phyloP scores from a whole-genome alignment of 2,888 invertebrate genomes.

The Bhutanitis thaidina region DNA sequence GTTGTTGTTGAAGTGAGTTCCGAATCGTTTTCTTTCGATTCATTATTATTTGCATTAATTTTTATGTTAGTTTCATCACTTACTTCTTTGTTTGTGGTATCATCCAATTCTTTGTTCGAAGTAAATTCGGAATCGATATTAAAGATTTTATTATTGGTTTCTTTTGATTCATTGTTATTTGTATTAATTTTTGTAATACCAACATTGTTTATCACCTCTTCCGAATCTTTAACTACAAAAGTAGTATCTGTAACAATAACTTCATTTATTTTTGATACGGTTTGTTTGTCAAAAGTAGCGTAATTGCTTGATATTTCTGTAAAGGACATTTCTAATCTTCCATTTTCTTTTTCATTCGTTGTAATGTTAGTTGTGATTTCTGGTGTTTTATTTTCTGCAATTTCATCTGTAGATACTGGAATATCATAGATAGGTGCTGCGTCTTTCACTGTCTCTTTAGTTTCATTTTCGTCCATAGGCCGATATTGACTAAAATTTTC shows the following conservation, averaged over 20 bases:
- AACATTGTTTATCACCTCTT: no score
- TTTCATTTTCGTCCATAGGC: neutral
- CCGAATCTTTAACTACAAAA: no score
- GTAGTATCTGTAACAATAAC: no score
- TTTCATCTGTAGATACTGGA: neutral
- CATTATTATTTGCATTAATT: no score
- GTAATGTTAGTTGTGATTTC: neutral
- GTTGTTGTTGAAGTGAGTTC: no score
- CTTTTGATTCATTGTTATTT: neutral
- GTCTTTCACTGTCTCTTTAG: neutral
- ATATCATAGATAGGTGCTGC: neutral
- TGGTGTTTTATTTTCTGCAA: neutral
- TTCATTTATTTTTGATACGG: conserved; percentile 13
- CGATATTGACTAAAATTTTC: neutral
- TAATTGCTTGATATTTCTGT: conserved; percentile 1
- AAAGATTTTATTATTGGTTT: neutral
- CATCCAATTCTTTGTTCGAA: neutral
- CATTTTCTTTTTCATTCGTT: neutral
- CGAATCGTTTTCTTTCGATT: no score
- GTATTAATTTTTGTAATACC: no score
- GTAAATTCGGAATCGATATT: neutral
- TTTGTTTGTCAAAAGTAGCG: conserved; percentile 18
- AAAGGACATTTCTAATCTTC: neutral
- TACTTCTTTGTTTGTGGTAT: no score
- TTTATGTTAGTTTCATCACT: no score